Conservation (phyloP, 1,140 invertebrate species). For the Drosophila parvula region DNA sequence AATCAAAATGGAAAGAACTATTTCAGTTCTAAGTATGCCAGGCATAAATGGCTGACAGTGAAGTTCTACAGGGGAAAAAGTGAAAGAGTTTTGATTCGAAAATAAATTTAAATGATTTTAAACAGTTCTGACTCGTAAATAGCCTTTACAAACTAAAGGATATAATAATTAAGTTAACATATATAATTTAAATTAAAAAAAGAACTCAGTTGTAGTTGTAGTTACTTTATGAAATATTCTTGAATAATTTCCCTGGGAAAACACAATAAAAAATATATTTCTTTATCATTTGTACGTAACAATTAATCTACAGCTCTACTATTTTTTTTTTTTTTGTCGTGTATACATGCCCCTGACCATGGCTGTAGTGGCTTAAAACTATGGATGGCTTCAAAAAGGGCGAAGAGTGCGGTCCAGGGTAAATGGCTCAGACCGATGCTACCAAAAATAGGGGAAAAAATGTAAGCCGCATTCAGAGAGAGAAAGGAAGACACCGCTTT, state of each 20-base stretch:
- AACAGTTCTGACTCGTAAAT: too few species aligned
- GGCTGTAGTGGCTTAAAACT: slow-evolving; percentile 21
- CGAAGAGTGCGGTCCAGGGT: neutral
- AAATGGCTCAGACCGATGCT: slow-evolving; percentile 9
- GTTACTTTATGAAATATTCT: neutral
- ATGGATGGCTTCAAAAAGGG: neutral
- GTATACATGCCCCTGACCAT: slow-evolving; percentile 8
- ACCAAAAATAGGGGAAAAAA: slow-evolving; percentile 23
- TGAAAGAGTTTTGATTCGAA: neutral
- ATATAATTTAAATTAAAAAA: neutral
- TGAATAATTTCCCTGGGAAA: too few species aligned
- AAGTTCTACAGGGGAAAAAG: neutral
- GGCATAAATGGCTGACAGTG: slow-evolving; percentile 39
- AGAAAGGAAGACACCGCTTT: neutral
- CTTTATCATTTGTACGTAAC: too few species aligned
- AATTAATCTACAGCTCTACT: neutral
- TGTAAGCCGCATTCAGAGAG: slow-evolving; percentile 60
- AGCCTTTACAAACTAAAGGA: too few species aligned
- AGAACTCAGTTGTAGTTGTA: neutral
- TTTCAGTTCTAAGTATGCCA: slow-evolving; percentile 39
- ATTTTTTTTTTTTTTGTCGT: neutral
- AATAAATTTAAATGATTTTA: neutral
- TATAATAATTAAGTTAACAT: too few species aligned
- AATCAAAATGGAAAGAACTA: slow-evolving; percentile 28
- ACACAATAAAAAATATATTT: too few species aligned